Percentiles rank a stretch among this genome's conserved stretches.
Evolutionary conservation across 2,888 invertebrate genomes (phyloP).

Genomic region (Lycaena phlaeas): DNA sequence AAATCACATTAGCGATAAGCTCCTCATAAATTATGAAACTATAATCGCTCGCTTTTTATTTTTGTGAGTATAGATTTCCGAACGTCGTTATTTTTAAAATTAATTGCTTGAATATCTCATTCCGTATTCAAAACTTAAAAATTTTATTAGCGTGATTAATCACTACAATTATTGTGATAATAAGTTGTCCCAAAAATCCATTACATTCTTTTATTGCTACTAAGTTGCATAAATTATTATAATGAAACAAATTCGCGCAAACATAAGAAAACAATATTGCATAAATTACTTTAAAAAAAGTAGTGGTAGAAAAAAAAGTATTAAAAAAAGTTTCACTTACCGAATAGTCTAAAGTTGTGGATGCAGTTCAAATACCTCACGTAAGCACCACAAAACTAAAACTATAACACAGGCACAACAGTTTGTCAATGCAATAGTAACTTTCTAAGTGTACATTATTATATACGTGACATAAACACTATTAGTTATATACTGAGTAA

Average conservation of each 20-base stretch:
- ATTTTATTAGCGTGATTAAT: too few relatives aligned
- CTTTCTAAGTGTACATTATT: not conserved
- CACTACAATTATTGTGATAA: too few relatives aligned
- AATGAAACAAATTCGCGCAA: too few relatives aligned
- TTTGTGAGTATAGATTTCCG: too few relatives aligned
- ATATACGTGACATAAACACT: not conserved
- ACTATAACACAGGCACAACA: slow-evolving; percentile 30
- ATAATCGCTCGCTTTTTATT: too few relatives aligned
- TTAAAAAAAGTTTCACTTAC: slow-evolving; percentile 23
- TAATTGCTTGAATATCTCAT: too few relatives aligned
- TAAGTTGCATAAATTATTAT: not conserved
- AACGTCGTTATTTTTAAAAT: too few relatives aligned
- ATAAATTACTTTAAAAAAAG: not conserved
- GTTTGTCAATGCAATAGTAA: slow-evolving; percentile 27
- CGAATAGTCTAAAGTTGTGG: slow-evolving; percentile 33
- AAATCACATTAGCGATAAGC: slow-evolving; percentile 16
- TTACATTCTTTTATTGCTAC: too few relatives aligned
- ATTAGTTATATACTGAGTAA: not conserved
- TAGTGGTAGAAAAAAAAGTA: not conserved
- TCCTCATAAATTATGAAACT: too few relatives aligned
- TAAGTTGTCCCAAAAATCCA: too few relatives aligned
- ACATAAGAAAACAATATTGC: too few relatives aligned
- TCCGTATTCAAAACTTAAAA: too few relatives aligned
- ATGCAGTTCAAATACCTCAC: slow-evolving; percentile 36
- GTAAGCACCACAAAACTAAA: slow-evolving; percentile 32